phyloP scores from a whole-genome alignment of 2,797 vertebrate species.

The Pitangus sulphuratus region DNA sequence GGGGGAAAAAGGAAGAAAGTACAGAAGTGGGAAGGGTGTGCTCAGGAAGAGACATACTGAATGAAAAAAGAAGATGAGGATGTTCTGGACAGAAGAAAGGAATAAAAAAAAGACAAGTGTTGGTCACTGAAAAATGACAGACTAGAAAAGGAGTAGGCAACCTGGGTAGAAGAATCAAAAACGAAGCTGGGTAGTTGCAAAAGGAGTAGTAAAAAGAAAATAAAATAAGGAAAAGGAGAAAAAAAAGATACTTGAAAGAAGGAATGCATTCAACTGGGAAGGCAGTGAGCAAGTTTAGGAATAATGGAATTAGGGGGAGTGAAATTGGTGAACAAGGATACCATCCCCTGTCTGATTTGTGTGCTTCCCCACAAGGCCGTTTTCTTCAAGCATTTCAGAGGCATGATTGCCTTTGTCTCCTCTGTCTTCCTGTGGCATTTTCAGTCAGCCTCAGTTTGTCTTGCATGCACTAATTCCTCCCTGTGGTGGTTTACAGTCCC shows the following conservation, averaged over 20 bases:
- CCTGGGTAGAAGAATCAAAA: background rate
- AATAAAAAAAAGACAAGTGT: background rate
- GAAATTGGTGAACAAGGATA: background rate
- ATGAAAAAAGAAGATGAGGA: background rate
- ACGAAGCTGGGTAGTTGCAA: background rate
- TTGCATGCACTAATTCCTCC: background rate
- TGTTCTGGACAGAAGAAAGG: background rate
- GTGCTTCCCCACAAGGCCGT: background rate
- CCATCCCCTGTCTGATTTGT: background rate
- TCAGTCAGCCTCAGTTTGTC: background rate
- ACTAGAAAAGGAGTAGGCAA: background rate
- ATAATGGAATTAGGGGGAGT: background rate
- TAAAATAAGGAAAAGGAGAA: background rate
- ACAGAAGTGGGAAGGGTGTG: background rate
- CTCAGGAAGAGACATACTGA: background rate
- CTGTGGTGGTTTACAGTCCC: background rate
- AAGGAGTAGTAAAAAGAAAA: background rate
- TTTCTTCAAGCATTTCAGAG: background rate
- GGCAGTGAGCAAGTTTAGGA: background rate
- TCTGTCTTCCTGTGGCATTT: background rate
- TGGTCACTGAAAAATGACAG: background rate
- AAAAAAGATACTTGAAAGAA: background rate
- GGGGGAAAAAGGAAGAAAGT: background rate
- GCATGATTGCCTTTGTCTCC: background rate
- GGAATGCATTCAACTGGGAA: background rate